phyloP scores from a whole-genome alignment of 30 jellyfish, hydroid and myxozoan genomes.

The Rhopilema esculentum region DNA sequence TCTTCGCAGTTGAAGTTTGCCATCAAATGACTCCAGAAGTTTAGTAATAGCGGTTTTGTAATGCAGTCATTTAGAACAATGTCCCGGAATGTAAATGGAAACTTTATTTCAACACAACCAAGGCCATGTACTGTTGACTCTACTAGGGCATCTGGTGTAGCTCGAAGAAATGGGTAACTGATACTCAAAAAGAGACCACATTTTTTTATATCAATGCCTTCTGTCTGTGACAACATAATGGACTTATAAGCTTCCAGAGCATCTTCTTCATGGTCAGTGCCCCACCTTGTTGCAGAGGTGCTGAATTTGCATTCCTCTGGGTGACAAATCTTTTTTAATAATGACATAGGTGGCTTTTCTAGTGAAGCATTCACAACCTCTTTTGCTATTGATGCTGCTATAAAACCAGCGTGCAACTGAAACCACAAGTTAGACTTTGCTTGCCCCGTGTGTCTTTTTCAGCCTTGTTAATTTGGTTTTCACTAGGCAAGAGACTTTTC shows the following conservation, averaged over 20 bases:
- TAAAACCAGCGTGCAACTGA: not conserved
- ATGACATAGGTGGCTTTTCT: conserved; percentile 25
- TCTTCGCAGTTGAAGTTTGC: not conserved
- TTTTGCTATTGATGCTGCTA: not conserved
- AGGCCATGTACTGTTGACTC: not conserved
- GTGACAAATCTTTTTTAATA: conserved; percentile 38
- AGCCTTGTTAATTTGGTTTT: not conserved
- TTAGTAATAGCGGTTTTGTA: not conserved
- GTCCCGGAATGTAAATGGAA: not conserved
- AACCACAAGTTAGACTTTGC: not conserved
- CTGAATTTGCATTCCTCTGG: conserved; percentile 3
- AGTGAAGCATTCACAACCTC: conserved; percentile 14
- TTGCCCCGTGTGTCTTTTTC: not conserved
- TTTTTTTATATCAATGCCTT: not conserved
- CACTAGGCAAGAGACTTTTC: not conserved
- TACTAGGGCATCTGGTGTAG: not conserved
- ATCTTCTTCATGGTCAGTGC: not conserved
- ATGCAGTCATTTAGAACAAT: not conserved
- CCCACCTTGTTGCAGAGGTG: not conserved
- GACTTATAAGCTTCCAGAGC: not conserved
- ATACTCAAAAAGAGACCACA: not conserved
- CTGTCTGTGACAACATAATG: not conserved
- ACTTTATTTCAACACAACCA: not conserved
- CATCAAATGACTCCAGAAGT: not conserved
- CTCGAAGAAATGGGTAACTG: not conserved